Evolutionary conservation across 2,113 vertebrate genomes (phyloP).

Genomic region (Cyanistes caeruleus): DNA sequence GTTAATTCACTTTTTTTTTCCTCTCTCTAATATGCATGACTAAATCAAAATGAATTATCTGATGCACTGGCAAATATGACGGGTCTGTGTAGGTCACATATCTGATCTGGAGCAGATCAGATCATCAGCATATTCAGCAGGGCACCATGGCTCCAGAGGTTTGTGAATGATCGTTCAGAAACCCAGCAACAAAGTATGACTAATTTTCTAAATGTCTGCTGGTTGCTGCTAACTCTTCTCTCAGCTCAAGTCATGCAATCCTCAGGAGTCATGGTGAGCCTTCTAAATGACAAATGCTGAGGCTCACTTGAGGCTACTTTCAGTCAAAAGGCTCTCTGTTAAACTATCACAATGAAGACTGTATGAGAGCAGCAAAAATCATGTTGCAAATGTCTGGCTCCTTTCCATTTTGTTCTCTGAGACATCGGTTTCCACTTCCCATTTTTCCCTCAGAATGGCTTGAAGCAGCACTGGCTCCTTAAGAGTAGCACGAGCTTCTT

Average conservation of each 20-base stretch:
- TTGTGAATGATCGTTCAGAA: not conserved
- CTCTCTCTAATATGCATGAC: not conserved
- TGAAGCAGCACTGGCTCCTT: not conserved
- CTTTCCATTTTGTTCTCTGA: conserved; percentile 26
- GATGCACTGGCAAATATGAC: not conserved
- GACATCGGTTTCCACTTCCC: not conserved
- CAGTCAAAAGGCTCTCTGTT: conserved; percentile 30
- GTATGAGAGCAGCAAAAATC: not conserved
- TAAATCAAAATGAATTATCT: not conserved
- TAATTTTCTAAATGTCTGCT: not conserved
- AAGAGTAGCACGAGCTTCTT: rapidly evolving
- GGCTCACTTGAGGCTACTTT: not conserved
- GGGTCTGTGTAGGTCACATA: not conserved
- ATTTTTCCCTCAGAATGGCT: not conserved
- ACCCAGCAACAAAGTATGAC: not conserved
- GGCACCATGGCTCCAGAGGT: not conserved
- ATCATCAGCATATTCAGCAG: not conserved
- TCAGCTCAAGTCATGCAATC: not conserved
- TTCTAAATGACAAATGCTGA: not conserved
- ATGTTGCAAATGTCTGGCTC: not conserved
- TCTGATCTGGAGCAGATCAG: not conserved
- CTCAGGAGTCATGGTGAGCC: not conserved
- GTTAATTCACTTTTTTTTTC: not conserved
- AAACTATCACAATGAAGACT: not conserved
- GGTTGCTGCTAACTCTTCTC: not conserved